Base-by-base conservation (phyloP, 2,888 invertebrate species). In the Chesias legatella region DNA sequence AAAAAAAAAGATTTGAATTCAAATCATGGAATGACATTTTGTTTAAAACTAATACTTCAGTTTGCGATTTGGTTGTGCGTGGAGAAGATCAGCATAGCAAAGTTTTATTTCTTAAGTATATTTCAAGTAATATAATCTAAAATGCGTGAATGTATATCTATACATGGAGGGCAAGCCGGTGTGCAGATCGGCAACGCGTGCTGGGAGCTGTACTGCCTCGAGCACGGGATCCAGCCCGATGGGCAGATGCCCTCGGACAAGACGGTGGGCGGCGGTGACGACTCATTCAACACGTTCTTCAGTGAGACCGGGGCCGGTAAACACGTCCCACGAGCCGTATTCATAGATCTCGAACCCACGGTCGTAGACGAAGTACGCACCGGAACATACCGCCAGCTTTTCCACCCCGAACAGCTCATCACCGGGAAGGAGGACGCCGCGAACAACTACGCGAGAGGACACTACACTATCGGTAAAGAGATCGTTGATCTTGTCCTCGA, bases 391-490 rank as follows among this genome's bases (percentile, higher is more conserved):
- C 91, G 97, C 28, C 97, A 97, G 74, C 90, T 98, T 55, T 98
- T 98, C 90, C 98, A 98, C 72, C 98, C 98, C 0, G 98, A 98
- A 76, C 98, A 98, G 78, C 89, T 98, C 55, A 97, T 98, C 70
- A 97, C 96, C 6, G 97, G 97, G 42, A 98, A 98, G 78, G 98
- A 98, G 81, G 98, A 98, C 71, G 98, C 98, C 6, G 98, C 98
- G 44, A 98, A 98, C 81, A 98, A 98, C 83, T 98, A 98, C 67
- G 98, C 98, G 21, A 92, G 98, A 64, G 98, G 98, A 35, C 98
- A 98, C 81, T 98, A 98, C 89, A 98, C 98, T 34, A 95, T 98
- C 69, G 98, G 97, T 59, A 95, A 95, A 74, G 97, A 97, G 82
- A 96, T 97, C 58, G 96, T 97, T 7, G 97, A 97, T 68, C 89